These are phyloP conservation scores for Peucedramus taeniatus DNA, from an alignment of 2,113 vertebrate genomes.

Conservation along the genomic window DNA sequence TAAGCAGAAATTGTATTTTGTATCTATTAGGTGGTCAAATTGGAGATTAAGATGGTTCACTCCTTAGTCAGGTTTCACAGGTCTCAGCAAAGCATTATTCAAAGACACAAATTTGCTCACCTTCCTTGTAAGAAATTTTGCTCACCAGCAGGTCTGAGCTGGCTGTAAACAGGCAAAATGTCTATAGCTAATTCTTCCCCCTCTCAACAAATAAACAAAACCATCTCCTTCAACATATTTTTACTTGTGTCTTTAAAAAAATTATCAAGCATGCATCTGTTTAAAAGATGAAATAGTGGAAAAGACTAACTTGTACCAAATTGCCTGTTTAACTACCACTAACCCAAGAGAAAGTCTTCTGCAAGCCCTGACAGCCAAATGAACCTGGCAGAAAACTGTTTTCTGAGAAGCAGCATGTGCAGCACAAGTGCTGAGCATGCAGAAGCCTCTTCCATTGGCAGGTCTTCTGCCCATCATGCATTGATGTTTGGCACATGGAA, in stretches of 20 bases:
- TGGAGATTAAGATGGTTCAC: neutral
- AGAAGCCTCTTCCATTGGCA: neutral
- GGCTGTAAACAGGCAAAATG: neutral
- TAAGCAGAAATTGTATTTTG: neutral
- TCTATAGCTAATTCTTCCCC: neutral
- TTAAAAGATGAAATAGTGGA: neutral
- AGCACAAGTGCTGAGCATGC: neutral
- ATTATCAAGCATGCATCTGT: neutral
- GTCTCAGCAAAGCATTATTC: neutral
- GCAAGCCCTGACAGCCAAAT: neutral
- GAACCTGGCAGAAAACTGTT: neutral
- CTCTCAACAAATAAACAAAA: neutral
- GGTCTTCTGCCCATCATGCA: fast-evolving
- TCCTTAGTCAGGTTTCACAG: neutral
- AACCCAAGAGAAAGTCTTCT: neutral
- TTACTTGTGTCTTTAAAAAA: neutral
- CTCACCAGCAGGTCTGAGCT: neutral
- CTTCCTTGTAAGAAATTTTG: neutral
- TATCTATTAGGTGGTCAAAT: neutral
- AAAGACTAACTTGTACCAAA: neutral
- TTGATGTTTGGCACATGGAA: neutral
- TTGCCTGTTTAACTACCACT: neutral
- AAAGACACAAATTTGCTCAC: neutral
- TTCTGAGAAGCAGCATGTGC: neutral
- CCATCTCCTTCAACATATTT: neutral